phyloP scores from a whole-genome alignment of 2,888 invertebrate genomes.

The Perithous albicinctus region DNA sequence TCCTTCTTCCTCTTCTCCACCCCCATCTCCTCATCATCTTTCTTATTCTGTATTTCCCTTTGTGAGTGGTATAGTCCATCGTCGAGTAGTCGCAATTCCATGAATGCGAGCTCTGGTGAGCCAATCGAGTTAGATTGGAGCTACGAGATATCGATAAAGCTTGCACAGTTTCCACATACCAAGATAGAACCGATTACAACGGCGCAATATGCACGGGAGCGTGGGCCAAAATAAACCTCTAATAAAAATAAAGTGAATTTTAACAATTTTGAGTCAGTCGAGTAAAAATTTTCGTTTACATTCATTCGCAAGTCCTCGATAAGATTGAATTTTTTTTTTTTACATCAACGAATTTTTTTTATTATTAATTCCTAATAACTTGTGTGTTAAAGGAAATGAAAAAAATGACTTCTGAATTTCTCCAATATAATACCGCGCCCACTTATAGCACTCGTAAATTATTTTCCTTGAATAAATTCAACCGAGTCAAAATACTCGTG shows the following conservation, averaged over 20 bases:
- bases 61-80: constrained; percentile 16
- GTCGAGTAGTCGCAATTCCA: constrained; percentile 21
- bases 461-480: constrained; percentile 15
- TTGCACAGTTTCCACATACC: neutral
- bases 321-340: no score
- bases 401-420: neutral
- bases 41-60: neutral
- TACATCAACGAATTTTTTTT: no score
- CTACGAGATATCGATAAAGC: constrained; percentile 27
- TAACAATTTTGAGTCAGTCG: neutral
- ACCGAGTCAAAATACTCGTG: neutral
- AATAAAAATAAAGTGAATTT: neutral
- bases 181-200: neutral
- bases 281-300: neutral
- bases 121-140: constrained; percentile 1
- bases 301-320: no score
- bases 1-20: constrained; percentile 5
- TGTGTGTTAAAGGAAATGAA: neutral
- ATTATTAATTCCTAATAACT: no score
- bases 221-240: neutral
- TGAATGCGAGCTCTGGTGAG: neutral
- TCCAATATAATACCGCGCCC: neutral
- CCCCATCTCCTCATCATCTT: neutral
- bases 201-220: neutral
- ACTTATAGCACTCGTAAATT: neutral